Evolutionary conservation across 2,888 invertebrate species (phyloP).

Genomic region (Smittia aterrima): DNA sequence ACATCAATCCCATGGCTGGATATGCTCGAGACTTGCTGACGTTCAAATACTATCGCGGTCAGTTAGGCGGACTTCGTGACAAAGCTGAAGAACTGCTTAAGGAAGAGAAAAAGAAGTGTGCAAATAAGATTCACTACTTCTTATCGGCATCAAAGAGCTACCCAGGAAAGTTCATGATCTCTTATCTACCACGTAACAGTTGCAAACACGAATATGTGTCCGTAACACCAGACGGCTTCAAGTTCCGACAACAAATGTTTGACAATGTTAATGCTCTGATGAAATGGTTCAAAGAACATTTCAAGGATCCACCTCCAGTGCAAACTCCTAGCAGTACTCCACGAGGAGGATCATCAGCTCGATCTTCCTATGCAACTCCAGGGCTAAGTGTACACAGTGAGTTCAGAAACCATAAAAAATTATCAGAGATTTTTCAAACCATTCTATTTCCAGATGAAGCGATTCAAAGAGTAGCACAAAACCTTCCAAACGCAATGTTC

Average conservation of each 20-base stretch:
- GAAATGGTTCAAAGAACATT: conserved; percentile 98
- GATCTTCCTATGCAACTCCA: conserved; percentile 47
- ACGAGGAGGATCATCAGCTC: conserved; percentile 55
- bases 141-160: conserved; percentile 79
- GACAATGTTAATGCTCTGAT: conserved; percentile 69
- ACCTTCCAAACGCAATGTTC: conserved; percentile 67
- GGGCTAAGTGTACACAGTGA: conserved; percentile 47
- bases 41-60: conserved; percentile 85
- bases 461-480: conserved; percentile 69
- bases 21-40: conserved; percentile 85
- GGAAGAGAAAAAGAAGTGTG: conserved; percentile 85
- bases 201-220: conserved; percentile 90
- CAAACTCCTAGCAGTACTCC: conserved; percentile 70
- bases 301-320: conserved; percentile 81
- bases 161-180: conserved; percentile 90
- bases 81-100: conserved; percentile 83
- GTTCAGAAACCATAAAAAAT: conserved; percentile 25
- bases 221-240: conserved; percentile 88
- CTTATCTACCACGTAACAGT: conserved; percentile 84
- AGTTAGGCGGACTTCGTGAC: conserved; percentile 75
- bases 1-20: conserved; percentile 95
- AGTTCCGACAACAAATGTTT: conserved; percentile 86
- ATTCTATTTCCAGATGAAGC: conserved; percentile 54
- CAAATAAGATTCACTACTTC: conserved; percentile 85
- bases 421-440: not conserved